Evolutionary conservation across 2,888 invertebrate genomes (phyloP).

Genomic region (Flabesymbios commensalis): DNA sequence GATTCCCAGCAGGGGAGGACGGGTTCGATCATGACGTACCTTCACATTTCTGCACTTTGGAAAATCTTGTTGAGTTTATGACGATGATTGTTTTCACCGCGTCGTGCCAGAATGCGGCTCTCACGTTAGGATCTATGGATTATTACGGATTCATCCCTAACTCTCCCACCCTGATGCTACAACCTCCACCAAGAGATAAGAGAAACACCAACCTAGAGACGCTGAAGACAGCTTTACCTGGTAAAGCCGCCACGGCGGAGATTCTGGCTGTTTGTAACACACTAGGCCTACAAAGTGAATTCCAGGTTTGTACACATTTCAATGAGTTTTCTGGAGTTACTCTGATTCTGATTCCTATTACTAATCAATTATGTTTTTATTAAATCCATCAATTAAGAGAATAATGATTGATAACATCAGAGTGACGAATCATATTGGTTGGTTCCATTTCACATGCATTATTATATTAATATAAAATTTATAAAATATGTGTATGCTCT

Average conservation of each 20-base stretch:
- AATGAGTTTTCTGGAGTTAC: no score
- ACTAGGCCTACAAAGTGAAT: conserved; percentile 8
- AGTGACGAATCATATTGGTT: no score
- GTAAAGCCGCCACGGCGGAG: conserved; percentile 21
- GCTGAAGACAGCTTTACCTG: conserved; percentile 19
- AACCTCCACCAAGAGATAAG: conserved; percentile 20
- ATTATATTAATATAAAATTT: no score
- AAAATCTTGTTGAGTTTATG: conserved; percentile 25
- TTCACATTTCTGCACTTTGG: conserved; percentile 4
- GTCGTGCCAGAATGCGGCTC: conserved; percentile 20
- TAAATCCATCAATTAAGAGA: no score
- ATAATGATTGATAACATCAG: no score
- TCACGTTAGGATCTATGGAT: conserved; percentile 26
- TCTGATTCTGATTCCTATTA: no score
- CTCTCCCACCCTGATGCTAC: conserved; percentile 24
- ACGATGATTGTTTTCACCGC: conserved; percentile 31
- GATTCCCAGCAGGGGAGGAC: conserved; percentile 6
- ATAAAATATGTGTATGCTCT: no score
- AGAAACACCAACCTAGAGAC: conserved; percentile 1
- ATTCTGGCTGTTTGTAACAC: conserved; percentile 30
- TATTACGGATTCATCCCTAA: conserved; percentile 27
- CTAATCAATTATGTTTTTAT: no score
- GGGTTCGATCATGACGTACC: conserved; percentile 21
- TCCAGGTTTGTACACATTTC: conserved; percentile 15
- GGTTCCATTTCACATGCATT: no score